phyloP scores from a whole-genome alignment of 2,797 vertebrate genomes.

The Falco columbarius region DNA sequence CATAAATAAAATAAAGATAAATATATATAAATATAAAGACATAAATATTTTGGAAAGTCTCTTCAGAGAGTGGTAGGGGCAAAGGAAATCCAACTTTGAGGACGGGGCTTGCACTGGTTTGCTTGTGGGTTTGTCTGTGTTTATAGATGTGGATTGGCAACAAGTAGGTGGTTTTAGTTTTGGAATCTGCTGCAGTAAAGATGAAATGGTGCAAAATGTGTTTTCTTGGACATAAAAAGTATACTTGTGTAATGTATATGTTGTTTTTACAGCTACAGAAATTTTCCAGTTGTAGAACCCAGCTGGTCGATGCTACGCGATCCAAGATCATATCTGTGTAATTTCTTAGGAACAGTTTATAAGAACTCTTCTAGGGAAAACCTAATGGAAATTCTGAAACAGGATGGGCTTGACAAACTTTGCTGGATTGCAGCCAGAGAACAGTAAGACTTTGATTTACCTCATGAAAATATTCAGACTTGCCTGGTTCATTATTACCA shows the following conservation, averaged over 20 bases:
- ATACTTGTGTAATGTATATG: not conserved
- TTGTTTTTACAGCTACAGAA: constrained; percentile 87
- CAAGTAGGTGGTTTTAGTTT: not conserved
- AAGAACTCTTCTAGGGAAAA: constrained; percentile 94
- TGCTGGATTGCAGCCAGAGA: constrained; percentile 91
- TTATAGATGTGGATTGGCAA: not conserved
- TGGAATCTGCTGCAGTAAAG: not conserved
- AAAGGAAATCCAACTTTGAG: not conserved
- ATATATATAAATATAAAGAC: not conserved
- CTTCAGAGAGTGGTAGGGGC: not conserved
- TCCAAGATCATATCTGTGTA: constrained; percentile 90
- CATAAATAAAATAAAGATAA: not conserved
- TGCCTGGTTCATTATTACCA: not conserved
- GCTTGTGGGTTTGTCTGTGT: not conserved
- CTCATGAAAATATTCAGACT: not conserved
- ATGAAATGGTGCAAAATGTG: not conserved
- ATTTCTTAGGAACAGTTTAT: constrained; percentile 95
- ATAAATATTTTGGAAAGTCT: not conserved
- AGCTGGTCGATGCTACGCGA: constrained; percentile 88
- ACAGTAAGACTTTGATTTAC: constrained; percentile 82
- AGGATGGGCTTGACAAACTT: constrained; percentile 83
- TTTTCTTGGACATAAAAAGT: not conserved
- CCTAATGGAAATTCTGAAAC: constrained; percentile 86
- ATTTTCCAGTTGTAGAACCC: constrained; percentile 89
- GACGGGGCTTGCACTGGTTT: not conserved